Evolutionary conservation across 2,888 invertebrate genomes (phyloP).

Genomic region (Agrotis ipsilon): DNA sequence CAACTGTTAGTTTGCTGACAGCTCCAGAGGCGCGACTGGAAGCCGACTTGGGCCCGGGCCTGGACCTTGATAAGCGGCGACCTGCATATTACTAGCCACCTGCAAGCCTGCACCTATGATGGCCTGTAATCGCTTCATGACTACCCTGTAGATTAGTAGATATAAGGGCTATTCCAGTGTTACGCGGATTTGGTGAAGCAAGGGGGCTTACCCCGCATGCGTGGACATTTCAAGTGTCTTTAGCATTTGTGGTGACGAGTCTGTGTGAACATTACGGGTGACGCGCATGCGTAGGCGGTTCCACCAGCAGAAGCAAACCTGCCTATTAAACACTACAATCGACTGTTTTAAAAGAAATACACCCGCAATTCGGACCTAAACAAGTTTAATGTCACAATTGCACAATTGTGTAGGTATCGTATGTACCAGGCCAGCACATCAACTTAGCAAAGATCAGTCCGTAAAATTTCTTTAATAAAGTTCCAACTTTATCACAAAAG

Average conservation of each 20-base stretch:
- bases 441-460: too few relatives aligned
- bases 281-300: not conserved
- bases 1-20: too few relatives aligned
- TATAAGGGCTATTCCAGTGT: not conserved
- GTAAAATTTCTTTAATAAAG: too few relatives aligned
- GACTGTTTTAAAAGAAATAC: slow-evolving; percentile 1
- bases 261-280: too few relatives aligned
- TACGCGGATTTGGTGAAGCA: not conserved
- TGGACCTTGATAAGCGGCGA: too few relatives aligned
- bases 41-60: too few relatives aligned
- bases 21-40: too few relatives aligned
- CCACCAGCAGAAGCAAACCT: not conserved
- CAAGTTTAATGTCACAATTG: not conserved
- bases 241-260: too few relatives aligned
- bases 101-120: too few relatives aligned
- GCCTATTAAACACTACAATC: not conserved
- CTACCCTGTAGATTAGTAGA: not conserved
- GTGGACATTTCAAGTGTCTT: not conserved
- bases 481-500: not conserved
- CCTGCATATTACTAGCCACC: too few relatives aligned
- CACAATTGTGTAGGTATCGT: not conserved
- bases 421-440: too few relatives aligned
- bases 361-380: not conserved
- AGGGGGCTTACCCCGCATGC: not conserved
- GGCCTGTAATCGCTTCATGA: too few relatives aligned